These are phyloP conservation scores for Pluvianellus socialis DNA, from an alignment of 2,113 vertebrate genomes.

Conservation along the genomic window DNA sequence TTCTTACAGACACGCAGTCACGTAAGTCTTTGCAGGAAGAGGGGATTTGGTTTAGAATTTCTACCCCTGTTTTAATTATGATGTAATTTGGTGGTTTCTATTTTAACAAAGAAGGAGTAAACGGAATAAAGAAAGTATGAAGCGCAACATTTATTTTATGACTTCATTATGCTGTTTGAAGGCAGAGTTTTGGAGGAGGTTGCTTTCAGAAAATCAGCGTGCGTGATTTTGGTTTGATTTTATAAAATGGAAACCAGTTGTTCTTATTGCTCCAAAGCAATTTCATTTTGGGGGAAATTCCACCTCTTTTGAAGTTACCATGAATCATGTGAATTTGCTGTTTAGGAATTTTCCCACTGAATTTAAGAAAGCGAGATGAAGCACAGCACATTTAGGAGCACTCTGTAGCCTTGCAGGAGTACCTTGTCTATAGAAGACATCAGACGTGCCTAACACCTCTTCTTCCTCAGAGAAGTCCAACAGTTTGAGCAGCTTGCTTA, in stretches of 20 bases:
- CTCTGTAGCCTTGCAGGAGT: too few species aligned
- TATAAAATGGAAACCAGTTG: not conserved
- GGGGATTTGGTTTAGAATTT: not conserved
- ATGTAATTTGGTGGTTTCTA: not conserved
- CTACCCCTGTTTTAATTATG: not conserved
- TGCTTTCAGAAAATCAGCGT: not conserved
- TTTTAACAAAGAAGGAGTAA: not conserved
- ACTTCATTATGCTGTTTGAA: not conserved
- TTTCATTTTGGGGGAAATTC: not conserved
- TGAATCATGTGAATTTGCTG: not conserved
- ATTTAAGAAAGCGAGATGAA: not conserved
- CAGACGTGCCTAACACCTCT: not conserved
- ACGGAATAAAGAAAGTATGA: not conserved
- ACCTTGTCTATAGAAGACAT: not conserved
- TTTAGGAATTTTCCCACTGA: not conserved
- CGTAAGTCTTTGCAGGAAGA: not conserved
- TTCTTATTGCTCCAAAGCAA: not conserved
- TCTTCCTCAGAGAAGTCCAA: not conserved
- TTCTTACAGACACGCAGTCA: accelerated
- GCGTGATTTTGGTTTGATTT: not conserved
- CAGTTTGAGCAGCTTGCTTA: not conserved
- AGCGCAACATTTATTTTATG: not conserved
- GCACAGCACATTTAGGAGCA: not conserved
- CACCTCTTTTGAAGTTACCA: not conserved
- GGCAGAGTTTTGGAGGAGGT: not conserved